Conservation (phyloP, 2,888 invertebrate genomes). For the Drosophila phalerata region DNA sequence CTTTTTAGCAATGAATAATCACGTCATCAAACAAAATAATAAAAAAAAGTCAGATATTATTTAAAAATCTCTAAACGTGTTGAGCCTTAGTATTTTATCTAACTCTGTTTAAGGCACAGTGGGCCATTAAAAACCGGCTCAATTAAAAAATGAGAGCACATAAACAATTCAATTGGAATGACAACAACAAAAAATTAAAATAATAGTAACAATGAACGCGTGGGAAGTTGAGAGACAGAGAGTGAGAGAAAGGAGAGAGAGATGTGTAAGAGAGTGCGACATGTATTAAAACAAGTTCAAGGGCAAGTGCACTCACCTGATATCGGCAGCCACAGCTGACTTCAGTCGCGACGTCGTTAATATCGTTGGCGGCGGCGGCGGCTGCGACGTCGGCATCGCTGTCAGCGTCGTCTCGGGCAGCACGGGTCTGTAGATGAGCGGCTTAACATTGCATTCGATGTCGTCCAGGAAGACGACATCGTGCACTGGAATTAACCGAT, state of each 20-base stretch:
- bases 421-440: slow-evolving; percentile 82
- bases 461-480: slow-evolving; percentile 83
- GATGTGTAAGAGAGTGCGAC: neutral
- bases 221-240: slow-evolving; percentile 3
- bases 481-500: slow-evolving; percentile 81
- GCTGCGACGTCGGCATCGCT: slow-evolving; percentile 22
- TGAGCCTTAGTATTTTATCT: neutral
- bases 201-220: neutral
- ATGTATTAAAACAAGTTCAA: slow-evolving; percentile 15
- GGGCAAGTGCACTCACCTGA: slow-evolving; percentile 59
- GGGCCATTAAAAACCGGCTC: slow-evolving; percentile 6
- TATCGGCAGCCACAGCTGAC: slow-evolving; percentile 28
- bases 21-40: neutral
- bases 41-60: neutral
- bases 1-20: neutral
- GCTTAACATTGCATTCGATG: slow-evolving; percentile 76
- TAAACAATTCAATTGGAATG: slow-evolving; percentile 18
- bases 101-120: slow-evolving; percentile 18
- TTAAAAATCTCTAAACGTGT: slow-evolving; percentile 2
- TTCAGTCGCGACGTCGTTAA: slow-evolving; percentile 9
- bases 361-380: slow-evolving; percentile 10
- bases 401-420: slow-evolving; percentile 42
- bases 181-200: neutral
- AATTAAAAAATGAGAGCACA: slow-evolving; percentile 29
- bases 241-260: neutral